A percentile compares a stretch with the other conserved stretches of the same genome.
Evolutionary conservation across 2,113 vertebrate species (phyloP).

Genomic region (Cardinalis cardinalis): DNA sequence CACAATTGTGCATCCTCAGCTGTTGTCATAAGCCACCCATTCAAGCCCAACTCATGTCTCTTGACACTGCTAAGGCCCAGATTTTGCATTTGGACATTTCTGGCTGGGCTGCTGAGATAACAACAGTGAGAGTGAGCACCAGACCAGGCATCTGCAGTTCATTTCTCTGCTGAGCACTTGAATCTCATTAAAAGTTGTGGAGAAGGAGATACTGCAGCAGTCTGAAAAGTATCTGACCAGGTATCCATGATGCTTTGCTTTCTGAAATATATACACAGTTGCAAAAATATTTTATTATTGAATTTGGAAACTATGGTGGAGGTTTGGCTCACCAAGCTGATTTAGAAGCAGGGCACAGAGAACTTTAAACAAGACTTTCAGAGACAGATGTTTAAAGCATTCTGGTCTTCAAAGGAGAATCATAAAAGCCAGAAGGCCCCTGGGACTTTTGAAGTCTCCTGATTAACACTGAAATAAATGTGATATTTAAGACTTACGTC

Average conservation of each 20-base stretch:
- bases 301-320: not conserved
- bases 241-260: not conserved
- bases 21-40: not conserved
- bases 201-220: not conserved
- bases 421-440: not conserved
- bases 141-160: not conserved
- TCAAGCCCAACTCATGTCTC: not conserved
- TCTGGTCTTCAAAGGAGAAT: not conserved
- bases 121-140: not conserved
- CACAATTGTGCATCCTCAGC: not conserved
- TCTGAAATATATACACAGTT: not conserved
- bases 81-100: not conserved
- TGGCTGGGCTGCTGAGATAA: not conserved
- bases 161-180: not conserved
- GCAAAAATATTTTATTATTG: not conserved
- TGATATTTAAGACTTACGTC: not conserved
- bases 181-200: not conserved
- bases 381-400: not conserved
- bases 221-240: not conserved
- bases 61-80: not conserved
- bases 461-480: not conserved
- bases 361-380: not conserved
- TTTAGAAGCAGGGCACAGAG: not conserved
- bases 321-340: not conserved
- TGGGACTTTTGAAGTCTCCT: not conserved